Conservation (phyloP, 2,113 vertebrate species). For the Illadopsis cleaveri region DNA sequence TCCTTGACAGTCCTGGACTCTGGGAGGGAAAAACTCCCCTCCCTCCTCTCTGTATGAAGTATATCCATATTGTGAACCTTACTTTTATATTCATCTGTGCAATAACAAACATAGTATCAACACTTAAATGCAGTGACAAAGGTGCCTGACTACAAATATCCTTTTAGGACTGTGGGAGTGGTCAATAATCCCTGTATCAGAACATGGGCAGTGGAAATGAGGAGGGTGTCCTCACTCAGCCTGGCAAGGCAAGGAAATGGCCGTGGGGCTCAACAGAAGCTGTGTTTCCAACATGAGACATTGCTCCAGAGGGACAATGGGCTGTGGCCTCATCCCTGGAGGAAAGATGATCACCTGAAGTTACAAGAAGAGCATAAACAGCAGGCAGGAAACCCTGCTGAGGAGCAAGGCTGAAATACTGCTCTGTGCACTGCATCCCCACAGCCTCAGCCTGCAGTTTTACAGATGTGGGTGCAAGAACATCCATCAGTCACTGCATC, state of each 20-base stretch:
- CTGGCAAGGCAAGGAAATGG: not conserved
- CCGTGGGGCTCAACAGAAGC: not conserved
- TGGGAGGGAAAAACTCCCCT: not conserved
- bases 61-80: not conserved
- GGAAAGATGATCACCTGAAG: not conserved
- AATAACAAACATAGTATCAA: not conserved
- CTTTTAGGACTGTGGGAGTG: not conserved
- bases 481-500: rapidly evolving
- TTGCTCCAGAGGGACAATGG: not conserved
- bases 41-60: not conserved
- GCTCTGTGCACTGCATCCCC: not conserved
- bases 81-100: not conserved
- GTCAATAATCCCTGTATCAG: not conserved
- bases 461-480: not conserved
- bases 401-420: not conserved
- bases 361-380: not conserved
- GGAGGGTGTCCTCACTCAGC: not conserved
- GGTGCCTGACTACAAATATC: not conserved
- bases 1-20: not conserved
- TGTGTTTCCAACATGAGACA: not conserved
- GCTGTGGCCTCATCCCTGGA: not conserved
- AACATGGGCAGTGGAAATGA: not conserved
- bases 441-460: not conserved
- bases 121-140: not conserved
- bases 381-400: not conserved